Base-by-base conservation (phyloP, 2,113 vertebrate species). In the Rissa tridactyla region DNA sequence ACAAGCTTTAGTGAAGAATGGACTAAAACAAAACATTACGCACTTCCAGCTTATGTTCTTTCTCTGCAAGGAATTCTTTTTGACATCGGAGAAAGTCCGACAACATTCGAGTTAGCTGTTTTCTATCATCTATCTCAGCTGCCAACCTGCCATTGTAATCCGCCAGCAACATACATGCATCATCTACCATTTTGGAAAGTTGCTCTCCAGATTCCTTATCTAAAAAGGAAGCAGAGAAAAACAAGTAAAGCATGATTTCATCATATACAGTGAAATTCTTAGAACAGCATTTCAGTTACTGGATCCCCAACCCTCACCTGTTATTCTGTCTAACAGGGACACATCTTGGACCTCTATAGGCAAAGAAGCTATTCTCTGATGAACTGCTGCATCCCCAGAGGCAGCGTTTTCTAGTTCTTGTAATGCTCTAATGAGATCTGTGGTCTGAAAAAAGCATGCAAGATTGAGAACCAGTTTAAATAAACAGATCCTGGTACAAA, bases 41-140 rank as follows among this genome's bases (percentile, higher is more conserved):
- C 99, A 99, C 99, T 99, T 99, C 99, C 95, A 99, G 98, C 98
- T 99, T 99, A 98, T 99, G 99, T 88, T 99, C 99, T 92, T 99
- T 99, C 98, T 99, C 99, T 98, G 98, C 98, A 97, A 99, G 98
- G 94, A 99, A 98, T 91, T 99, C 99, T 98, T 99, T 99, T 98
- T 99, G 99, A 98, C 99, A 99, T 92, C 99, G 99, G 95, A 99
- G 98, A 97, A 99, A 99, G 96, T 99, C 98, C 4, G 98, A 98
- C 80, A 99, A 98, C 90, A 99, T 99, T 90, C 99, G 99, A 22
- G 99, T 99, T 64, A 99, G 99, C 92, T 99, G 99, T 88, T 99
- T 98, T 90, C 99, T 98, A 96, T 99, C 99, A 95, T 99, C 99
- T 82, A 99, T 99, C 98, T 99, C 99, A 69, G 99, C 99, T 30